A percentile compares a stretch with the other conserved stretches of the same genome.
Conservation (phyloP, 1,140 invertebrate species). For the Reticulitermes speratus region DNA sequence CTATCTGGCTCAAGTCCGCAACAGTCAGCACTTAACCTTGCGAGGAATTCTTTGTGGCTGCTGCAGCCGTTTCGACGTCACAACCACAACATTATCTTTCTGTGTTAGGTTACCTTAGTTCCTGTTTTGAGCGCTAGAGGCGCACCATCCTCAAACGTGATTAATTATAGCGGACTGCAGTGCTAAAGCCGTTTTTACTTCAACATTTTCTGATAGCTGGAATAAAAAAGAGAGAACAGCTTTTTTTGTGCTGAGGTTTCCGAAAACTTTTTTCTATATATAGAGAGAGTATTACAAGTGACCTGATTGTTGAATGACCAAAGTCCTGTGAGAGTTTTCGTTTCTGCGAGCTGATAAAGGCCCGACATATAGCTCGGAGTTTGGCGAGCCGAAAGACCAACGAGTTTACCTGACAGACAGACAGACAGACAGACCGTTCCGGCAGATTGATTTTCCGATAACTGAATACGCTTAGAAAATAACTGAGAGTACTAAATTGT, state of each 20-base stretch:
- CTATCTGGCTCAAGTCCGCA: no score
- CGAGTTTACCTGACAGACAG: no score
- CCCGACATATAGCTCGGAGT: no score
- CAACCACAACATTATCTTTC: not conserved
- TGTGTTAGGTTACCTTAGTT: constrained; percentile 8
- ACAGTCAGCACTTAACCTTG: not conserved
- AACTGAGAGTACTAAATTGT: no score
- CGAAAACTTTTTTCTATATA: not conserved
- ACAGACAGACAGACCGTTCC: not conserved
- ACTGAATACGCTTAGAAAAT: not conserved
- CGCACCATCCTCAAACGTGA: not conserved
- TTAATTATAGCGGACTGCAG: not conserved
- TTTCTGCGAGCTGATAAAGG: no score
- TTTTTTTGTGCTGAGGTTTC: not conserved
- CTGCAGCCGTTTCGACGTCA: not conserved
- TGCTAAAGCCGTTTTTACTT: not conserved
- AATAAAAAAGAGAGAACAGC: not conserved
- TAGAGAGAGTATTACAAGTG: not conserved
- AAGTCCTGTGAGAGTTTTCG: not conserved
- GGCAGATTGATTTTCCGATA: not conserved
- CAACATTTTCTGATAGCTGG: not conserved
- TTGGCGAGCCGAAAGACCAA: not conserved
- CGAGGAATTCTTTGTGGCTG: not conserved
- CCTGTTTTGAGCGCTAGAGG: constrained; percentile 4
- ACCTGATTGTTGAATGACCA: not conserved